Percentiles rank a stretch among this genome's conserved stretches.
phyloP scores from a whole-genome alignment of 2,888 invertebrate species.

The Microplitis deprimator region DNA sequence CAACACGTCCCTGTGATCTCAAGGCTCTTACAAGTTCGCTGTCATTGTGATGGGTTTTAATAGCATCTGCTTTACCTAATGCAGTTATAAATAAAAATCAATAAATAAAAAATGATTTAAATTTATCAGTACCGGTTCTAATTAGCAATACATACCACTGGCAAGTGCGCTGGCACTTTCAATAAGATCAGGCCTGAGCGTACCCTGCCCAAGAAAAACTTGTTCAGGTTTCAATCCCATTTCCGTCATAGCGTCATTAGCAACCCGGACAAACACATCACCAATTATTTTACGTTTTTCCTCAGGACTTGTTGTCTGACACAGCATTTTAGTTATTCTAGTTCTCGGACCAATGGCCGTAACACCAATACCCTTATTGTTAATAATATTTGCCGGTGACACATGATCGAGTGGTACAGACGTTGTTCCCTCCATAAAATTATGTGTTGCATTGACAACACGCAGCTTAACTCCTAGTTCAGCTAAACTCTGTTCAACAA shows the following conservation, averaged over 20 bases:
- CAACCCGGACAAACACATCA: constrained; percentile 96
- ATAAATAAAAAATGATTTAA: constrained; percentile 11
- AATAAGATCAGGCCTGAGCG: constrained; percentile 96
- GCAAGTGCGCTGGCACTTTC: constrained; percentile 94
- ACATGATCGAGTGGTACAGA: constrained; percentile 77
- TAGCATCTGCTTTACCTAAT: constrained; percentile 87
- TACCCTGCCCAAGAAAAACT: constrained; percentile 94
- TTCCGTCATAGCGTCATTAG: constrained; percentile 90
- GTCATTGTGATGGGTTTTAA: constrained; percentile 99
- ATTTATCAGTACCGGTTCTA: not conserved
- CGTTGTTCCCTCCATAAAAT: constrained; percentile 86
- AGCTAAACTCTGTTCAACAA: constrained; percentile 87
- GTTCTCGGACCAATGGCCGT: constrained; percentile 71
- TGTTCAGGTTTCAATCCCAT: constrained; percentile 92
- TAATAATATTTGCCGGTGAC: constrained; percentile 61
- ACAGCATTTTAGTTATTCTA: constrained; percentile 85
- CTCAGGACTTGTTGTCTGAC: constrained; percentile 92
- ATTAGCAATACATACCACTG: constrained; percentile 73
- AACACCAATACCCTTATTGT: constrained; percentile 67
- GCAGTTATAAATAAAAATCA: constrained; percentile 9
- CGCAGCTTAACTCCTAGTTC: constrained; percentile 87
- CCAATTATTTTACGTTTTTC: constrained; percentile 99
- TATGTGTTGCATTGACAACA: constrained; percentile 80
- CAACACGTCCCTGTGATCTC: constrained; percentile 85
- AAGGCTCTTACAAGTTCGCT: constrained; percentile 90